Percentiles rank a stretch among this genome's conserved stretches.
Conservation (phyloP, 2,797 vertebrate genomes). For the Poeciliopsis gracilis region DNA sequence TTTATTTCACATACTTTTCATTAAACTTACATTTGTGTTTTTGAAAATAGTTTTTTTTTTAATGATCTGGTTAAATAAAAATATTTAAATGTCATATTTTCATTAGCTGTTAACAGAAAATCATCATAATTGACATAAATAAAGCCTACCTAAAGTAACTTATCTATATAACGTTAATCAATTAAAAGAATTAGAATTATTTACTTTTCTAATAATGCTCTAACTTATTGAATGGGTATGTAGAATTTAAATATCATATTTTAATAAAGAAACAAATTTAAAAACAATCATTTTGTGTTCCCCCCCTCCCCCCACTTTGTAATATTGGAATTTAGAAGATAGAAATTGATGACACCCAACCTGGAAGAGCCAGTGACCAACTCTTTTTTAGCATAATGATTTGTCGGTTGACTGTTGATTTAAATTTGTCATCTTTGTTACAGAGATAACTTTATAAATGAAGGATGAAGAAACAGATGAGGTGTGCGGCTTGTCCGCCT, state of each 20-base stretch:
- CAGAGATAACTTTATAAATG: background rate
- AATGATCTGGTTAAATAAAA: too few relatives aligned
- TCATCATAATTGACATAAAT: too few relatives aligned
- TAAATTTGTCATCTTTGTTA: background rate
- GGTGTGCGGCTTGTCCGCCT: background rate
- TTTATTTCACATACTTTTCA: background rate
- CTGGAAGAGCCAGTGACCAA: background rate
- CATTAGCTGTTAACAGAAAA: too few relatives aligned
- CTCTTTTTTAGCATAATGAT: too few relatives aligned
- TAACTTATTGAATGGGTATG: too few relatives aligned
- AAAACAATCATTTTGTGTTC: background rate
- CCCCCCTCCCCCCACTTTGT: background rate
- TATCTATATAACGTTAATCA: too few relatives aligned
- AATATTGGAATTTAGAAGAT: background rate
- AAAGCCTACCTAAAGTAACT: too few relatives aligned
- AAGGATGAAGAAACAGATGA: background rate
- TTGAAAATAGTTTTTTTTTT: too few relatives aligned
- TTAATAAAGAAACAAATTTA: background rate
- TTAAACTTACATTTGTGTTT: background rate
- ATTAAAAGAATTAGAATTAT: too few relatives aligned
- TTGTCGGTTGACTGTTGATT: background rate
- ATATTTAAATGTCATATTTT: too few relatives aligned
- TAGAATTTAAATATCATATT: background rate
- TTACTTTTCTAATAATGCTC: too few relatives aligned
- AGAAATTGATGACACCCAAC: background rate